Evolutionary conservation across 2,888 invertebrate species (phyloP), one percentile per base, ranked within the genome.

Genomic region (Piscicola geometra): DNA sequence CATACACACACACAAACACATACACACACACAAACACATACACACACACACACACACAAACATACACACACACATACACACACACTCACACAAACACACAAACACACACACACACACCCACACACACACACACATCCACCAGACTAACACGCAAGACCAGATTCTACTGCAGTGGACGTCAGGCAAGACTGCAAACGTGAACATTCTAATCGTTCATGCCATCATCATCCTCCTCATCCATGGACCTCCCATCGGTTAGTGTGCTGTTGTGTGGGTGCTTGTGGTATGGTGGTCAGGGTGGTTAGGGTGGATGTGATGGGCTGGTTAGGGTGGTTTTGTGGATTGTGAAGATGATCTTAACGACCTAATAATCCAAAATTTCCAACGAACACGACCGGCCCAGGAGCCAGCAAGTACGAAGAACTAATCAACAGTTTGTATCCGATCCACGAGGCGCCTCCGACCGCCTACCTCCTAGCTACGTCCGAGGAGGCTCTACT

Each of bases 391-490:
- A 15, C 15, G 15, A 64, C 30, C 64, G 32, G 25, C 52, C 25
- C 73, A 80, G 81, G 78, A 68, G 69, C 75, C 47, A 80, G 79
- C 77, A 69, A 76, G 41, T 83, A 81, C 75, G 84, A 87, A 68
- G 87, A 88, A 71, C 88, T 92, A 78, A 87, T 95, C 82, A 92
- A 93, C 83, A 90, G 90, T 50, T 97, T 96, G 95, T 93, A 95
- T 83, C 92, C 92, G 0, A 84, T 87, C 33, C 89, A 90, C 60
- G 88, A 88, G 76, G 90, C 90, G 74, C 90, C 90, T 30, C 94
- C 94, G 0, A 89, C 90, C 81, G 92, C 92, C 0, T 93, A 90
- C 82, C 87, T 91, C 50, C 89, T 91, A 25, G 90, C 92, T 81
- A 91, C 93, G 1, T 90, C 90, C 5, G 93, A 93, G 83, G 92